phyloP scores from a whole-genome alignment of 2,113 vertebrate genomes.

The Empidonax traillii region DNA sequence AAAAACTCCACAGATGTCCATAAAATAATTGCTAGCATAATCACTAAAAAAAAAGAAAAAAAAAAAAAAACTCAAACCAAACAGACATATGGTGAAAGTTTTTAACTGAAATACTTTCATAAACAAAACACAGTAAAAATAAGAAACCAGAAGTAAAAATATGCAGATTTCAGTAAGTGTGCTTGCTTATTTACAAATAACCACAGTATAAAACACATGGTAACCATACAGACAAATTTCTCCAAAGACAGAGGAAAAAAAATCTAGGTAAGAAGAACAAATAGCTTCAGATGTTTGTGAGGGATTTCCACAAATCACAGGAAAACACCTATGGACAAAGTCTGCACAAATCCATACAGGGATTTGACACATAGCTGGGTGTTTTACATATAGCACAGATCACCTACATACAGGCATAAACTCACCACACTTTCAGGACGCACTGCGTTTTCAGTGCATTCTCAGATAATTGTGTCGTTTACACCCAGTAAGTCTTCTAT shows the following conservation, averaged over 20 bases:
- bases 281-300: not conserved
- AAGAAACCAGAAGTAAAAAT: not conserved
- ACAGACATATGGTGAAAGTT: not conserved
- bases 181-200: not conserved
- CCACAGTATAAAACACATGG: not conserved
- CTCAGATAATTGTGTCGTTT: not conserved
- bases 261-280: not conserved
- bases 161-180: not conserved
- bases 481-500: not conserved
- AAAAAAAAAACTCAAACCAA: not conserved
- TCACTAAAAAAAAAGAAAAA: not conserved
- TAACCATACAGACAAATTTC: not conserved
- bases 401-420: not conserved
- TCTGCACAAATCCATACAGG: not conserved
- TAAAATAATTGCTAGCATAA: not conserved
- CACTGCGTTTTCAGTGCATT: not conserved
- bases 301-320: not conserved
- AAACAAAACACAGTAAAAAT: not conserved
- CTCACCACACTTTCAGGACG: fast-evolving
- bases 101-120: not conserved
- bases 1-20: not conserved
- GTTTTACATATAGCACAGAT: not conserved
- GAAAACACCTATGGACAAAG: not conserved
- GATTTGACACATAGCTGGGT: not conserved
- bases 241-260: not conserved